Percentiles rank a stretch among this genome's conserved stretches.
phyloP scores from a whole-genome alignment of 2,113 vertebrate genomes.

The Pelodiscus sinensis region DNA sequence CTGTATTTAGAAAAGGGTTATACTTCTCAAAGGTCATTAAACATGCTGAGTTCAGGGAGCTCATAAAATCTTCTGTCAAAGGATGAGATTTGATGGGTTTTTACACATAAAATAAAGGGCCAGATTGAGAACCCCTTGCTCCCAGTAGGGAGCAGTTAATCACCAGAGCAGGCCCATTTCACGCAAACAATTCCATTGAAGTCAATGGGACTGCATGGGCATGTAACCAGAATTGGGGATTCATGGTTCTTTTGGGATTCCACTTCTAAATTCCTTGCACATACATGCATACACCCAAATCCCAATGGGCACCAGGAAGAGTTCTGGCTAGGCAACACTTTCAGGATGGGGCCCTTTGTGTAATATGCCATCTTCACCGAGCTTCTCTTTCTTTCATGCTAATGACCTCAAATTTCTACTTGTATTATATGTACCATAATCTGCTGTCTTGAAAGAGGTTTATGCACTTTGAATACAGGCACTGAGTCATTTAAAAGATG shows the following conservation, averaged over 20 bases:
- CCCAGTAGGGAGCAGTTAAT: neutral
- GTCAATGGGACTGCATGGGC: accelerated
- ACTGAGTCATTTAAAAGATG: neutral
- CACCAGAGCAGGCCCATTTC: accelerated
- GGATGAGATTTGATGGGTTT: neutral
- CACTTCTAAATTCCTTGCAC: neutral
- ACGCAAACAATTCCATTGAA: accelerated
- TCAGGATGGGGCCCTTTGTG: neutral
- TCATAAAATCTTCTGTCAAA: neutral
- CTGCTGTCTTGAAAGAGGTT: neutral
- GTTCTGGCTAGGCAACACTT: accelerated
- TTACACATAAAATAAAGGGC: neutral
- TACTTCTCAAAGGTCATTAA: slow-evolving; percentile 44
- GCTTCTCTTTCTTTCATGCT: neutral
- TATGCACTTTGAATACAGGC: neutral
- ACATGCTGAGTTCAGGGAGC: neutral
- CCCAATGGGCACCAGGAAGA: neutral
- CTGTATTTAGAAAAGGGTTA: neutral
- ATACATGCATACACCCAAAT: neutral
- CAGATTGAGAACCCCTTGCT: neutral
- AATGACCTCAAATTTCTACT: neutral
- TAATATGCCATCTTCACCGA: neutral
- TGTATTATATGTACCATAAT: accelerated
- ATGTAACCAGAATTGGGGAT: accelerated
- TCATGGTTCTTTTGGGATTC: neutral